Evolutionary conservation across 64 coral and sea anemone genomes (phyloP), one percentile per base, ranked within the genome.

Genomic region (Trachythela sp.): DNA sequence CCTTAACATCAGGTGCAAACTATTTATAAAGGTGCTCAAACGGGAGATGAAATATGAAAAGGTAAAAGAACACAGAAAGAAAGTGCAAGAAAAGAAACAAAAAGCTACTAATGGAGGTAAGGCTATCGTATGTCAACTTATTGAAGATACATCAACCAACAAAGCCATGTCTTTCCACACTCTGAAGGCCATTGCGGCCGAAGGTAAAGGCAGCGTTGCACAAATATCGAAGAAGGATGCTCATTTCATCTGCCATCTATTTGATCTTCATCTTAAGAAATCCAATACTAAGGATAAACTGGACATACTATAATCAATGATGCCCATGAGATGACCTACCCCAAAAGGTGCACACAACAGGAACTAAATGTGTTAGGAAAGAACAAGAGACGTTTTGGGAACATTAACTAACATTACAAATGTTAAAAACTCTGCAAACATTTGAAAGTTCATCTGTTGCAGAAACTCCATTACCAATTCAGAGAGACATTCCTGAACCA

Each of bases 51-150:
- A 88, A 35, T 39, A 39, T 60, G 60, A 71, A 36, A 88, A 88
- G 33, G 24, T 18, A 39, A 88, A 88, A 20, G 87, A 88, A 35
- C 87, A 88, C 40, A 88, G 60, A 70, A 88, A 75, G 40, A 75
- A 75, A 71, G 87, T 88, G 24, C 60, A 58, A 30, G 37, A 88
- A 70, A 88, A 75, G 45, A 72, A n/a, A n/a, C n/a, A 26, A 2
- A 39, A 37, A 48, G 39, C 30, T 0, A 48, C 42, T 39, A 22
- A 40, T 54, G 59, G 38, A 14, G 18, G 71, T 35, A 88, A 17
- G 37, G 71, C 29, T 29, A 40, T 40, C n/a, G 13, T 60, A 42
- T 48, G 31, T 45, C 36, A 72, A 40, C 38, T 88, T 10, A 20
- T 88, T 29, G 4, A 88, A 24, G 87, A 75, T 40, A 13, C 58